Conservation (phyloP, 2,797 vertebrate genomes). For the Dicrostonyx torquatus region DNA sequence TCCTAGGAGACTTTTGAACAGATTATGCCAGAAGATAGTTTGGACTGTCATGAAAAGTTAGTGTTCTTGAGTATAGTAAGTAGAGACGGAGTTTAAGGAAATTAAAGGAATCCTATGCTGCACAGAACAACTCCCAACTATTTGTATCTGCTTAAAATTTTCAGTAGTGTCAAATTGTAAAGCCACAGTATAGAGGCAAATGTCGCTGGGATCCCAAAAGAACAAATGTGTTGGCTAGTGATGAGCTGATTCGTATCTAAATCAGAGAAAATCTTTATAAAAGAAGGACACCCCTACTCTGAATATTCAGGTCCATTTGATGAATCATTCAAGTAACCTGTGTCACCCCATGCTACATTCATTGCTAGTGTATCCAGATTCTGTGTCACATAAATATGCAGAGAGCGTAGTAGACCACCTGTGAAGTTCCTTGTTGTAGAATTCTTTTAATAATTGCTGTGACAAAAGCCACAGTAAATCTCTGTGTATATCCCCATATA, state of each 20-base stretch:
- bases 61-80: neutral
- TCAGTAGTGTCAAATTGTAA: neutral
- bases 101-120: neutral
- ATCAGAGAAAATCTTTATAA: neutral
- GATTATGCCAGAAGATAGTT: neutral
- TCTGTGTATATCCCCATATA: too few species aligned
- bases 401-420: neutral
- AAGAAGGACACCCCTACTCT: neutral
- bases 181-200: neutral
- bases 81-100: neutral
- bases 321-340: neutral
- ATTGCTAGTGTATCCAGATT: neutral
- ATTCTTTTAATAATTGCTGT: neutral
- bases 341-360: neutral
- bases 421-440: neutral
- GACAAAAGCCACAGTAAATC: neutral
- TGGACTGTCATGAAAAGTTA: neutral
- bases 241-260: neutral
- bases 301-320: neutral
- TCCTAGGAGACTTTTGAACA: neutral
- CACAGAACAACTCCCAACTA: neutral
- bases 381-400: neutral
- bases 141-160: neutral
- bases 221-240: neutral
- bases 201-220: neutral